Evolutionary conservation across 1,140 invertebrate genomes (phyloP).

Genomic region (Caenorhabditis remanei): DNA sequence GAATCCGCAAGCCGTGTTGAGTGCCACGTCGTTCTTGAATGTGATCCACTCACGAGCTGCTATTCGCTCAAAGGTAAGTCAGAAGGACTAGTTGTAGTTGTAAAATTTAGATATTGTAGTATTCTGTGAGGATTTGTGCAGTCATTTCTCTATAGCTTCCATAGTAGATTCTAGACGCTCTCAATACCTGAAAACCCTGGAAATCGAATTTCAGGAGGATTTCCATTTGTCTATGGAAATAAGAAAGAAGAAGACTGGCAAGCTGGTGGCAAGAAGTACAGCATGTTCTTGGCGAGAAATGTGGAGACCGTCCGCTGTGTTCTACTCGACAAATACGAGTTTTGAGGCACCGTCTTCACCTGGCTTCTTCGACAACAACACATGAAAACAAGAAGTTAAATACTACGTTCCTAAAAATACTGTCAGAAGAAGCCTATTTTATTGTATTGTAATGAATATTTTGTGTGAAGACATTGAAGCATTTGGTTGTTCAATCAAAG

Average conservation of each 20-base stretch:
- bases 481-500: constrained; percentile 10
- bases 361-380: background rate
- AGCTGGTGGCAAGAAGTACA: background rate
- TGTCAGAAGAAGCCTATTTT: background rate
- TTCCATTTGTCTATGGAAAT: constrained; percentile 24
- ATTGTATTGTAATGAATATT: background rate
- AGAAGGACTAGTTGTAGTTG: background rate
- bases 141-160: too few relatives aligned
- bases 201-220: constrained; percentile 4
- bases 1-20: background rate
- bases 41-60: constrained; percentile 13
- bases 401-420: background rate
- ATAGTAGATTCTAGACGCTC: too few relatives aligned
- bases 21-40: constrained; percentile 26
- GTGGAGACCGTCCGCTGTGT: constrained; percentile 31
- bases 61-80: constrained; percentile 24
- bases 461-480: constrained; percentile 1
- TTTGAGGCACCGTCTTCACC: background rate
- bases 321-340: constrained; percentile 34
- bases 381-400: background rate
- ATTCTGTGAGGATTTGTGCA: background rate
- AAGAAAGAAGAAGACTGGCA: background rate
- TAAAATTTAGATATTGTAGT: background rate
- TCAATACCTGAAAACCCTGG: too few relatives aligned
- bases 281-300: constrained; percentile 42